Percentiles rank a stretch among this genome's conserved stretches.
phyloP scores from a whole-genome alignment of 2,888 invertebrate species.

The Nineta flava region DNA sequence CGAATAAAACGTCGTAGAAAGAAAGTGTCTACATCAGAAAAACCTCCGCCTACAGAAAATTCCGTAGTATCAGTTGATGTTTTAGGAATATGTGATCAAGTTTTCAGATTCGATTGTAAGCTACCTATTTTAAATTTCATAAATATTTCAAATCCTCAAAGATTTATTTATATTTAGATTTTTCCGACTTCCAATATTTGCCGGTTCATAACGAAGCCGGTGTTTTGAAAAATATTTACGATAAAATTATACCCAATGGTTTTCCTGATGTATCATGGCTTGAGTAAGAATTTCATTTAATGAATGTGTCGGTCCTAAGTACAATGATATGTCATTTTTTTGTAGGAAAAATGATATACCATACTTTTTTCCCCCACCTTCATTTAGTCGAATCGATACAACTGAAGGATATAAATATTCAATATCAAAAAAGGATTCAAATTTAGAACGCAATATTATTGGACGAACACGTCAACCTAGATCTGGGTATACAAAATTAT shows the following conservation, averaged over 20 bases:
- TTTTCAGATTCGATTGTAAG: slow-evolving; percentile 48
- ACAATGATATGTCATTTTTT: slow-evolving; percentile 4
- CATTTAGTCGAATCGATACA: slow-evolving; percentile 63
- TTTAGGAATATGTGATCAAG: slow-evolving; percentile 40
- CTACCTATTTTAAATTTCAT: not conserved
- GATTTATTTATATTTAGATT: slow-evolving; percentile 31
- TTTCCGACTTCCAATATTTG: slow-evolving; percentile 87
- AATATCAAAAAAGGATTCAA: slow-evolving; percentile 24
- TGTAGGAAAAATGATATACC: slow-evolving; percentile 26
- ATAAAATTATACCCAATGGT: slow-evolving; percentile 41
- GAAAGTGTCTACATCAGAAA: slow-evolving; percentile 10
- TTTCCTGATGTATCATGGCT: slow-evolving; percentile 40
- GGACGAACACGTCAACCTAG: slow-evolving; percentile 35
- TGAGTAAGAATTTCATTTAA: slow-evolving; percentile 22
- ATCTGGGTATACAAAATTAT: slow-evolving; percentile 41
- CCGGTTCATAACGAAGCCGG: slow-evolving; percentile 42
- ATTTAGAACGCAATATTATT: slow-evolving; percentile 25
- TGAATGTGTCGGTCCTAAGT: not conserved
- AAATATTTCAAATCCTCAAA: too few relatives aligned
- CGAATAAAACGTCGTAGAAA: slow-evolving; percentile 28
- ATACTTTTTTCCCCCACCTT: slow-evolving; percentile 56
- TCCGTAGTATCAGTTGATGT: slow-evolving; percentile 32
- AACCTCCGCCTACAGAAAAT: slow-evolving; percentile 18
- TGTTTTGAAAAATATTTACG: slow-evolving; percentile 40
- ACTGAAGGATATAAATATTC: slow-evolving; percentile 29